Base-by-base conservation (phyloP, 2,797 vertebrate genomes). In the Tapera naevia region DNA sequence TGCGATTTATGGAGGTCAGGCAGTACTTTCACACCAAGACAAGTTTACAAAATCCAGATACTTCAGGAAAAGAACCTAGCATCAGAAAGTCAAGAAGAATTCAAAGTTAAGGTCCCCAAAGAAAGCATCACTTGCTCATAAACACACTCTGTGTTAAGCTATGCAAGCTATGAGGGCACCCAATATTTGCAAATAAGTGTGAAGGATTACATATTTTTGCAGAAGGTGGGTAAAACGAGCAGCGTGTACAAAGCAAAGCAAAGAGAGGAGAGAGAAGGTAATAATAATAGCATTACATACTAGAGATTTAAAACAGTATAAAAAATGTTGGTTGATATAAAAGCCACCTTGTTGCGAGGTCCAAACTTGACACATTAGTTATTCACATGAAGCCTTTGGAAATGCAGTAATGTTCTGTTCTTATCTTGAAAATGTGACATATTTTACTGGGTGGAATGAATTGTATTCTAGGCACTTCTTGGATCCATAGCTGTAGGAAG, bases 391-490 rank as follows among this genome's bases (percentile, higher is more conserved):
- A 72, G 50, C 82, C 50, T 73, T 69, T 86, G 69, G 65, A 94
- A 86, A 92, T 83, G 57, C 37, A 79, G 58, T 65, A 72, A 70
- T 37, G 45, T 91, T 94, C 81, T 90, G 48, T 64, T 89, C 66
- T 86, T 66, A 24, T 60, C 80, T 65, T 66, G 75, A 78, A 92
- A 76, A 92, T 45, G 57, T 88, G 69, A 72, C 73, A 70, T 70
- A 35, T 78, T 93, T 91, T 79, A 57, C 41, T 69, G 65, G 37
- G 37, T 86, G 54, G 46, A 88, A 75, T 61, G 41, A 71, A 51
- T 39, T 91, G 35, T 61, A 64, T 76, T 92, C 39, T 45, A 80
- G 60, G 67, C 39, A 61, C 5, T 69, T 30, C 33, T 88, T 89
- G 72, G 54, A 65, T 69, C 39, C 25, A 18, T 48, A 80, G 70